Evolutionary conservation across 2,888 invertebrate genomes (phyloP), one percentile per base, ranked within the genome.

Genomic region (Parnassius orleans): DNA sequence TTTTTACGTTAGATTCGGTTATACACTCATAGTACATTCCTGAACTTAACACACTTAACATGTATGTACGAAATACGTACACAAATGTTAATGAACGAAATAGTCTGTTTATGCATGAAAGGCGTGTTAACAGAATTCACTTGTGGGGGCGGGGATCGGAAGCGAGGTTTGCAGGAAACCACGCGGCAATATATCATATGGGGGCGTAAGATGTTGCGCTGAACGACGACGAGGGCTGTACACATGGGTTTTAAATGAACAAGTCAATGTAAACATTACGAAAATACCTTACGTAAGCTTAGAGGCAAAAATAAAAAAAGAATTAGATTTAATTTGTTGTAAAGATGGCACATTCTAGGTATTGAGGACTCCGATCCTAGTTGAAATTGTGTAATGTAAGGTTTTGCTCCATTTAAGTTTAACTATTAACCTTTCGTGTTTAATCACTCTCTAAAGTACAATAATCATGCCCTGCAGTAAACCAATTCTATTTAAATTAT

Each of bases 121-220:
- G 66, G 63, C 62, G 65, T 66, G 59, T 75, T 78, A 77, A 73
- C 77, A 75, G 78, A 75, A 66, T 61, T 56, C 63, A 69, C 71
- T 9, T 66, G 77, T 79, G 78, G 79, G 79, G 76, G 70, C 64
- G 74, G 47, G 44, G 53, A 50, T 80, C 77, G 83, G 83, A 83
- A 80, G 73, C 72, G 66, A 65, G 69, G 69, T 61, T 61, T 68
- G 72, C 70, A 77, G 81, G 81, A 82, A 77, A 71, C 74, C 60
- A 65, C 65, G 66, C 69, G 57, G 72, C 76, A 63, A 74, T 86
- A 74, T 75, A 76, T 86, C 85, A 86, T 81, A 75, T 65, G 76
- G 72, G 78, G 80, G 83, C 80, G 84, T 80, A 77, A 82, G 77
- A 74, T 76, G 67, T 65, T 56, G 68, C 68, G n/a, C 14, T 14